These are phyloP conservation scores for Lasiurus borealis DNA, from an alignment of 2,113 vertebrate genomes.

Conservation along the genomic window DNA sequence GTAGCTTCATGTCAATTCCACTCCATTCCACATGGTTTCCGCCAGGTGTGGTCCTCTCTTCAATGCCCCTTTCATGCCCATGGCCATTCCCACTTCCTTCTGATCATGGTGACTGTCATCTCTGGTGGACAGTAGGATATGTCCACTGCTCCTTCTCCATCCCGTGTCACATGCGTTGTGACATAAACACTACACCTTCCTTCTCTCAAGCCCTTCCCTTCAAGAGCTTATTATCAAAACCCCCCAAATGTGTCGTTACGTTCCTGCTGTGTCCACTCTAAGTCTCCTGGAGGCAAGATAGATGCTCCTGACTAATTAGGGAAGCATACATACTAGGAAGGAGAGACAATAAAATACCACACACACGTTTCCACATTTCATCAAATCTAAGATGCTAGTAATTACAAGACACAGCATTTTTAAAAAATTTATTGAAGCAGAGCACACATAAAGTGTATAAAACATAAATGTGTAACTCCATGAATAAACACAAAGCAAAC, in stretches of 20 bases:
- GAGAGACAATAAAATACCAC: neutral
- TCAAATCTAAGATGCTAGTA: slow-evolving; percentile 20
- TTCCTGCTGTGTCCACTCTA: neutral
- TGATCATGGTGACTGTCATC: neutral
- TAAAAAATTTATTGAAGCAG: neutral
- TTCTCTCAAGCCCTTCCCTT: neutral
- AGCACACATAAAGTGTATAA: neutral
- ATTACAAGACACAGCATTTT: neutral
- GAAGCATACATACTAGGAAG: neutral
- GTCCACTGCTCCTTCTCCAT: neutral
- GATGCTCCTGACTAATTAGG: neutral
- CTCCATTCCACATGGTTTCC: neutral
- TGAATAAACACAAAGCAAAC: neutral
- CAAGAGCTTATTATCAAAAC: neutral
- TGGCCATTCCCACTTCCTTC: neutral
- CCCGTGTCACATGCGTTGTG: neutral
- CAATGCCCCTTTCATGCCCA: neutral
- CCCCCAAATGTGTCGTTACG: neutral
- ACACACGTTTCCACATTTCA: neutral
- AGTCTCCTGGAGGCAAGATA: neutral
- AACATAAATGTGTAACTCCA: neutral
- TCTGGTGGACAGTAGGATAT: neutral
- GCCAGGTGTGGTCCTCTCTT: neutral
- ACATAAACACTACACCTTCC: neutral
- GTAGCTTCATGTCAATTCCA: no score